Percentiles rank a stretch among this genome's conserved stretches.
These are phyloP conservation scores for Pelosia muscerda DNA, from an alignment of 2,888 invertebrate species.

Conservation along the genomic window DNA sequence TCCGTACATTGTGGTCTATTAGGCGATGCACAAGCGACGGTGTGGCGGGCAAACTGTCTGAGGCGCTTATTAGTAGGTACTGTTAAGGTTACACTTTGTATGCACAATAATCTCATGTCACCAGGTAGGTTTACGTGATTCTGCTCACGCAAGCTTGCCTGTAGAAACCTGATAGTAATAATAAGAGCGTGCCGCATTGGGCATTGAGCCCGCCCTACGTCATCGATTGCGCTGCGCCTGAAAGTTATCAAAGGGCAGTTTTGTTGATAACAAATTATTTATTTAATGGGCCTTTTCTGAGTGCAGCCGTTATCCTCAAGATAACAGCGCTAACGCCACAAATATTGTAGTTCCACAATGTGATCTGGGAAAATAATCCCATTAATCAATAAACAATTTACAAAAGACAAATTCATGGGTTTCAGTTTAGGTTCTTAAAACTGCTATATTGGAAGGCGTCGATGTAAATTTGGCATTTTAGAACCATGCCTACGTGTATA, in stretches of 20 bases:
- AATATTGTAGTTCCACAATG: slow-evolving; percentile 46
- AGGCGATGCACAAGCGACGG: slow-evolving; percentile 10
- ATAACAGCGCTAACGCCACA: slow-evolving; percentile 43
- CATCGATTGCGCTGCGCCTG: neutral
- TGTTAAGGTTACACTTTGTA: too few relatives aligned
- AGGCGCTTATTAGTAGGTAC: too few relatives aligned
- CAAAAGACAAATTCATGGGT: slow-evolving; percentile 26
- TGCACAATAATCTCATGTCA: too few relatives aligned
- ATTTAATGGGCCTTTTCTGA: slow-evolving; percentile 49
- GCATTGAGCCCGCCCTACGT: too few relatives aligned
- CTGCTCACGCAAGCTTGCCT: too few relatives aligned
- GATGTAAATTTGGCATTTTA: neutral
- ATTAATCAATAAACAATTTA: slow-evolving; percentile 48
- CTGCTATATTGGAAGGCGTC: neutral
- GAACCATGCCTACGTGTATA: too few relatives aligned
- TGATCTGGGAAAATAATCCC: slow-evolving; percentile 48
- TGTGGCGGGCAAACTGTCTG: too few relatives aligned
- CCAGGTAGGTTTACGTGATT: too few relatives aligned
- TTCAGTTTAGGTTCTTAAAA: slow-evolving; percentile 20
- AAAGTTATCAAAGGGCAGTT: slow-evolving; percentile 29
- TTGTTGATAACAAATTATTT: slow-evolving; percentile 56
- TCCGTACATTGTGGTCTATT: slow-evolving; percentile 39
- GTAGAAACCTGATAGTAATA: too few relatives aligned
- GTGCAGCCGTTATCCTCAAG: slow-evolving; percentile 40
- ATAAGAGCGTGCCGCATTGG: too few relatives aligned